Evolutionary conservation across 2,888 invertebrate species (phyloP).

Genomic region (Agriopis marginaria): DNA sequence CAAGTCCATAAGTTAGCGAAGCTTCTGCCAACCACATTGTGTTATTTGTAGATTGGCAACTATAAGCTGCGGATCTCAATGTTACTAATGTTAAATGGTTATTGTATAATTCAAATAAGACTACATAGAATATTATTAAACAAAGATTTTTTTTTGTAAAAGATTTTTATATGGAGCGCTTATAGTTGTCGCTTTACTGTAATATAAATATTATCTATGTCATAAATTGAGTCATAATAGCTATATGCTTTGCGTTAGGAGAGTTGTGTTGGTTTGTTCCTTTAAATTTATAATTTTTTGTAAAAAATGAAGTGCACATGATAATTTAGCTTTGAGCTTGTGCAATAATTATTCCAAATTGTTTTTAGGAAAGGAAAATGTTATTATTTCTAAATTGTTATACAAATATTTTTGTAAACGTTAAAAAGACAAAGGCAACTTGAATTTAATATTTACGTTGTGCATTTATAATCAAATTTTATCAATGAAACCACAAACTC

Average conservation of each 20-base stretch:
- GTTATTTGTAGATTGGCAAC: conserved; percentile 55
- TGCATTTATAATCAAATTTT: conserved; percentile 84
- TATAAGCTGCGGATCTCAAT: conserved; percentile 53
- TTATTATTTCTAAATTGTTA: conserved; percentile 85
- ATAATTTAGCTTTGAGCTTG: conserved; percentile 82
- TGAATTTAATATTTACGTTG: conserved; percentile 84
- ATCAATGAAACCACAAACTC: conserved; percentile 77
- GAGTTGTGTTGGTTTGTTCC: conserved; percentile 83
- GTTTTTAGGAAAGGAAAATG: conserved; percentile 67
- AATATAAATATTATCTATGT: conserved; percentile 61
- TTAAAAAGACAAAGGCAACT: conserved; percentile 83
- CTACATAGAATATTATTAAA: conserved; percentile 42
- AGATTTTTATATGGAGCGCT: conserved; percentile 43
- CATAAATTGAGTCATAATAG: conserved; percentile 66
- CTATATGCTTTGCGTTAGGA: conserved; percentile 63
- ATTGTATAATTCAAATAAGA: conserved; percentile 43
- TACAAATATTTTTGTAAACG: conserved; percentile 81
- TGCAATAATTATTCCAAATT: conserved; percentile 85
- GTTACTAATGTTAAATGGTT: conserved; percentile 41
- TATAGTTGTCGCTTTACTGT: conserved; percentile 47
- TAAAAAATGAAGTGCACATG: conserved; percentile 74
- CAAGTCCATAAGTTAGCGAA: conserved; percentile 40
- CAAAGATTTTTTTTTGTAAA: conserved; percentile 41
- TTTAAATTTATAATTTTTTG: conserved; percentile 69
- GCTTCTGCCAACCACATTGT: conserved; percentile 46